Evolutionary conservation across 2,797 vertebrate species (phyloP), one percentile per base, ranked within the genome.

Genomic region (Rhodeus uyekii): DNA sequence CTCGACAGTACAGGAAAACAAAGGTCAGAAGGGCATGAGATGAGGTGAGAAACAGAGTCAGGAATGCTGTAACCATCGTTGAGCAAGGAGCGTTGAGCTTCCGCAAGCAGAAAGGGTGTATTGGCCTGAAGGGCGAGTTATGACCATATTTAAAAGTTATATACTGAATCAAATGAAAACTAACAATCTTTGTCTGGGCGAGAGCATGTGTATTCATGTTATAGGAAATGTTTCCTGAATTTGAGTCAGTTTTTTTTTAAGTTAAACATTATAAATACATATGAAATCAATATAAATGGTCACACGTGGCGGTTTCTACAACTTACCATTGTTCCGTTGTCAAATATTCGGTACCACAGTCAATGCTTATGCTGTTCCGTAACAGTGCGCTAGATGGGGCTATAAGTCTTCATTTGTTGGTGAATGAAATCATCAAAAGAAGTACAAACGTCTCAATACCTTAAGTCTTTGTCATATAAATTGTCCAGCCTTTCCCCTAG

Each of bases 371-470:
- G 13, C 34, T 76, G 3, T 65, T 55, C 29, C 9, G 34, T 38
- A 32, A 3, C 9, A 74, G 46, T 50, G 92, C 95, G 93, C 91
- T 92, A 95, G 95, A 95, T 95, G 94, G 94, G 87, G 93, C 92
- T 93, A 92, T 90, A 91, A 93, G 86, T 92, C 93, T 94, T 90
- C 84, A 88, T 85, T 93, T 88, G 77, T 76, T 77, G 24, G 36
- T 5, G 13, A 38, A 55, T 27, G 18, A 44, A 61, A 44, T 18
- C 29, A 36, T 44, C 18, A 73, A 29, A 50, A 1, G 8, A 63
- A 36, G 39, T 10, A 14, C 4, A 4, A 44, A 69, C n/a, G 34
- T 58, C 36, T 58, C 36, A 39, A 27, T 58, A 53, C 53, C 4
- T 42, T 16, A 44, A 38, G 9, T 67, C 8, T 3, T 60, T n/a